phyloP scores from a whole-genome alignment of 2,797 vertebrate genomes.

The Premnoplex brunnescens region DNA sequence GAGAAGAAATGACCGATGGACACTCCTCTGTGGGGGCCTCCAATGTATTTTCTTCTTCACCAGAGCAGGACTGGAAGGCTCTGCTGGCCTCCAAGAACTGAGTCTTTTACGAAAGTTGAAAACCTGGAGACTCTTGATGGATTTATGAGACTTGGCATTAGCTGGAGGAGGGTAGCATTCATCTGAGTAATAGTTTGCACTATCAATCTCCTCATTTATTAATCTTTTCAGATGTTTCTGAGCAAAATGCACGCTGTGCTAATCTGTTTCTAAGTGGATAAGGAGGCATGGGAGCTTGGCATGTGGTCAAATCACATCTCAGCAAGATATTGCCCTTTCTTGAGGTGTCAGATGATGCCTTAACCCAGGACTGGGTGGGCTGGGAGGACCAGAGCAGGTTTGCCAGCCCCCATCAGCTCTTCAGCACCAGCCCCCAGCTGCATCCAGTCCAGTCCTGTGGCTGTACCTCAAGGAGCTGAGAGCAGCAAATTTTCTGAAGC shows the following conservation, averaged over 20 bases:
- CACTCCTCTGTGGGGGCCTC: accelerated
- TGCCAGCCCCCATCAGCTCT: background rate
- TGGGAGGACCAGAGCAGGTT: background rate
- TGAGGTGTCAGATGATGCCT: background rate
- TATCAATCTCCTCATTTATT: background rate
- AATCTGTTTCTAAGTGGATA: constrained; percentile 14
- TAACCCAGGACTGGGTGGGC: background rate
- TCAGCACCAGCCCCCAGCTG: background rate
- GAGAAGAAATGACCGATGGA: background rate
- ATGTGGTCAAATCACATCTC: background rate
- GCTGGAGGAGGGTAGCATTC: background rate
- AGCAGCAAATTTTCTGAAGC: background rate
- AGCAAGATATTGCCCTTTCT: background rate
- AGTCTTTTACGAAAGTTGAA: background rate
- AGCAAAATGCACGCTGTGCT: background rate
- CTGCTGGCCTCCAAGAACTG: background rate
- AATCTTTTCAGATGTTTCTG: constrained; percentile 19
- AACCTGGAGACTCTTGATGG: background rate
- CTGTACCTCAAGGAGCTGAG: background rate
- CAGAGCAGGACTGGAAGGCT: background rate
- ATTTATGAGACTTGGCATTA: background rate
- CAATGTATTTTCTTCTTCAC: background rate
- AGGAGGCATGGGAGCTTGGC: background rate
- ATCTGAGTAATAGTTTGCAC: background rate
- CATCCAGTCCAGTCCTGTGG: background rate